These are phyloP conservation scores for Tetanocera ferruginea DNA, from an alignment of 2,888 invertebrate genomes.

Conservation along the genomic window DNA sequence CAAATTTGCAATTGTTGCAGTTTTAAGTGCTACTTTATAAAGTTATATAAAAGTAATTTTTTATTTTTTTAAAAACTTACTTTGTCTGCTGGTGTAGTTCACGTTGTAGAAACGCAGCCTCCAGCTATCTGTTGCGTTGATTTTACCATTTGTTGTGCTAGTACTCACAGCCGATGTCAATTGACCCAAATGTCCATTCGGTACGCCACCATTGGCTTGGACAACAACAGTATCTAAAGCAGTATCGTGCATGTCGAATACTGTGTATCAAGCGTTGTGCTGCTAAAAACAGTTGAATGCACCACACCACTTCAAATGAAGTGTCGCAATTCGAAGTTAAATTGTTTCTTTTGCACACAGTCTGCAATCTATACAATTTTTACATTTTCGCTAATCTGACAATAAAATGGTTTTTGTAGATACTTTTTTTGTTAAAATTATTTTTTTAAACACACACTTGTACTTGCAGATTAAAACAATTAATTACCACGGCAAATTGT, in stretches of 20 bases:
- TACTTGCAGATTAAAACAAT: background rate
- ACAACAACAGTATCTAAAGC: background rate
- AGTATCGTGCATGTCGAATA: background rate
- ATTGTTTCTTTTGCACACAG: background rate
- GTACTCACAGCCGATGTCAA: background rate
- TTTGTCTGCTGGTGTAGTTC: slow-evolving; percentile 54
- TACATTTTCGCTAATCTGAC: background rate
- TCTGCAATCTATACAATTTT: background rate
- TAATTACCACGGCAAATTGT: background rate
- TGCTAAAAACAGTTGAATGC: background rate
- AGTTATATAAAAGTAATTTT: too few relatives aligned
- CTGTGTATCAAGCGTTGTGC: background rate
- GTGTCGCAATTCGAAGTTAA: background rate
- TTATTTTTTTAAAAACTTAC: slow-evolving; percentile 46
- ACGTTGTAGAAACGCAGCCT: slow-evolving; percentile 59
- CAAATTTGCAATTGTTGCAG: background rate
- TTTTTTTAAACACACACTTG: background rate
- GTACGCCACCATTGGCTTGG: background rate
- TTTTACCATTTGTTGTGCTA: slow-evolving; percentile 38
- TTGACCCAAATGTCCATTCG: background rate
- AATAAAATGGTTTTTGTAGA: background rate
- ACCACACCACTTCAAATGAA: background rate
- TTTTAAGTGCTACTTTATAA: background rate
- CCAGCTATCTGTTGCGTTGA: slow-evolving; percentile 43
- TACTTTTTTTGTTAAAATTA: background rate